Percentiles rank a stretch among this genome's conserved stretches.
Conservation (phyloP, 2,113 vertebrate species). For the Mirounga angustirostris region DNA sequence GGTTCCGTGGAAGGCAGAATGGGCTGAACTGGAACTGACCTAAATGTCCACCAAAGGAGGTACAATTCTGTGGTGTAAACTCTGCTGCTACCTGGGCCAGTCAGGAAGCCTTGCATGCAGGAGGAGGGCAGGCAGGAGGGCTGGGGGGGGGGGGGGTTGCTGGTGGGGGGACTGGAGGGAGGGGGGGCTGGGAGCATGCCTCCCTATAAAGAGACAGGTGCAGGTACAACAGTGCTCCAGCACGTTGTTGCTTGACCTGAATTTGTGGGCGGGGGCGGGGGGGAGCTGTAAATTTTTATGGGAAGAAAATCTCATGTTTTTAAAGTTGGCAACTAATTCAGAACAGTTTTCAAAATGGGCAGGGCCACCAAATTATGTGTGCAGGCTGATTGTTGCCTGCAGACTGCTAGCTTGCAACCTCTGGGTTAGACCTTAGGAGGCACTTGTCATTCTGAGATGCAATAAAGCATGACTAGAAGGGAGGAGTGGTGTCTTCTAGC, state of each 20-base stretch:
- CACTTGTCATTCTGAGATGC: background rate
- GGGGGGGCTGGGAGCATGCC: background rate
- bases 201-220: background rate
- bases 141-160: fast-evolving
- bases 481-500: background rate
- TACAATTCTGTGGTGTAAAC: background rate
- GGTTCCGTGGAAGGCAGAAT: background rate
- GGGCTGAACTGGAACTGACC: background rate
- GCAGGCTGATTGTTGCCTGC: background rate
- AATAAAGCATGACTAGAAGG: background rate
- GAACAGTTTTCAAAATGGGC: background rate
- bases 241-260: background rate
- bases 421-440: background rate
- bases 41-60: background rate
- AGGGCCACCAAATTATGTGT: background rate
- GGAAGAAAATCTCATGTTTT: background rate
- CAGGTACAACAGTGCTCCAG: background rate
- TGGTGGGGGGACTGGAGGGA: too few relatives aligned
- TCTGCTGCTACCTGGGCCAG: background rate
- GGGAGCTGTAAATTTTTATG: background rate
- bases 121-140: background rate
- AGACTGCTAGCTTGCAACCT: background rate
- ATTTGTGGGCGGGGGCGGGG: background rate
- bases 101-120: background rate
- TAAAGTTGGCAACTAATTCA: conserved; percentile 11